A percentile compares a stretch with the other conserved stretches of the same genome.
phyloP scores from a whole-genome alignment of 1,140 invertebrate genomes.

The Drosophila novamexicana region DNA sequence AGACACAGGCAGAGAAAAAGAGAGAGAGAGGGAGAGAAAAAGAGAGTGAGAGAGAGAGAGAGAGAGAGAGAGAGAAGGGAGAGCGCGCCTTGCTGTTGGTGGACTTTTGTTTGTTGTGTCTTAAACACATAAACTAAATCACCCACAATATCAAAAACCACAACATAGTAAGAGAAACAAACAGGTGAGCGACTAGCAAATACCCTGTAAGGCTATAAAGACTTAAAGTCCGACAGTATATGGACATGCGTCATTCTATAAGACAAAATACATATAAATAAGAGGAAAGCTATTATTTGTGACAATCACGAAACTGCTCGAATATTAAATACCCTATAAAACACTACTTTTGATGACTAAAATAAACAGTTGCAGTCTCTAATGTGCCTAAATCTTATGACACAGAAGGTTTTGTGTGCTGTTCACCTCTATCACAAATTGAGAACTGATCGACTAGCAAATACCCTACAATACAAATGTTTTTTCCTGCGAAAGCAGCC shows the following conservation, averaged over 20 bases:
- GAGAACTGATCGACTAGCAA: not conserved
- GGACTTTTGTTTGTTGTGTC: conserved; percentile 41
- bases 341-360: not conserved
- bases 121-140: conserved; percentile 75
- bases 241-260: too few species aligned
- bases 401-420: not conserved
- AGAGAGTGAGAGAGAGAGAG: not conserved
- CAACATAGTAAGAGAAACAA: conserved; percentile 14
- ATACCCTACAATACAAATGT: not conserved
- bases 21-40: conserved; percentile 2
- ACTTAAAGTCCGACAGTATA: too few species aligned
- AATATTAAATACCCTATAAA: not conserved
- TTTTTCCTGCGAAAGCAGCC: too few species aligned
- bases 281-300: not conserved
- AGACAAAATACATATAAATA: too few species aligned
- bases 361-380: not conserved
- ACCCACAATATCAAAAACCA: conserved; percentile 35
- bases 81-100: not conserved
- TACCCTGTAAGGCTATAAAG: not conserved
- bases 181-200: not conserved
- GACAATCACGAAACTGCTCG: not conserved
- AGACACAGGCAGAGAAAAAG: conserved; percentile 4
- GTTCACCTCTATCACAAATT: not conserved
- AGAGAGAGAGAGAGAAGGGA: not conserved
- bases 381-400: not conserved